These are phyloP conservation scores for Halictus quadricinctus DNA, from an alignment of 2,888 invertebrate species.

Conservation along the genomic window DNA sequence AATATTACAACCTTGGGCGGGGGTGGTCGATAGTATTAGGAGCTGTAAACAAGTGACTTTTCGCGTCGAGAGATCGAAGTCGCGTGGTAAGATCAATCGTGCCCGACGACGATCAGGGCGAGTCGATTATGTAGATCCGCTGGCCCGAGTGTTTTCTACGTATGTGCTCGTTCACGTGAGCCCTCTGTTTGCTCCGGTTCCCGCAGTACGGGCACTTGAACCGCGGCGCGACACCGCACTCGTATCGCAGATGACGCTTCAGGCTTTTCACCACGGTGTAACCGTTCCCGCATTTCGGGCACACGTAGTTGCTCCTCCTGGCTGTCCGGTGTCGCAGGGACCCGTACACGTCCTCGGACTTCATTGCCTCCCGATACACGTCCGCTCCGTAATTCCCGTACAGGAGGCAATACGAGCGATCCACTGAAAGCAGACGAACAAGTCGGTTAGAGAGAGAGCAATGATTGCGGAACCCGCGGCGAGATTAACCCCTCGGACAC, in stretches of 20 bases:
- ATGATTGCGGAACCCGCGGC: background rate
- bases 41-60: background rate
- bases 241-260: constrained; percentile 81
- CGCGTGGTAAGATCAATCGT: background rate
- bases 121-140: constrained; percentile 74
- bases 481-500: background rate
- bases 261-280: constrained; percentile 85
- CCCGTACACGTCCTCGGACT: constrained; percentile 57
- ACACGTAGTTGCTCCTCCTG: constrained; percentile 73
- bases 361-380: constrained; percentile 34
- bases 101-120: constrained; percentile 54
- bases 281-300: constrained; percentile 84
- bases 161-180: constrained; percentile 78
- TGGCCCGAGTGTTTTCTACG: constrained; percentile 75
- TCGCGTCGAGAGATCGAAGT: too few species aligned
- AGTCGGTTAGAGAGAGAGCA: constrained; percentile 45
- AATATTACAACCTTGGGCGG: background rate
- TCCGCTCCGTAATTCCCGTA: constrained; percentile 64
- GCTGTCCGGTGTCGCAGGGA: constrained; percentile 39
- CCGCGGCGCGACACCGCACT: constrained; percentile 79
- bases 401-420: constrained; percentile 47
- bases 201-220: constrained; percentile 80
- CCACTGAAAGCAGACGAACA: constrained; percentile 71
- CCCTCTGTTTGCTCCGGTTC: constrained; percentile 77
- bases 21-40: background rate